Base-by-base conservation (phyloP, 2,113 vertebrate genomes). In the Tragelaphus imberbis region DNA sequence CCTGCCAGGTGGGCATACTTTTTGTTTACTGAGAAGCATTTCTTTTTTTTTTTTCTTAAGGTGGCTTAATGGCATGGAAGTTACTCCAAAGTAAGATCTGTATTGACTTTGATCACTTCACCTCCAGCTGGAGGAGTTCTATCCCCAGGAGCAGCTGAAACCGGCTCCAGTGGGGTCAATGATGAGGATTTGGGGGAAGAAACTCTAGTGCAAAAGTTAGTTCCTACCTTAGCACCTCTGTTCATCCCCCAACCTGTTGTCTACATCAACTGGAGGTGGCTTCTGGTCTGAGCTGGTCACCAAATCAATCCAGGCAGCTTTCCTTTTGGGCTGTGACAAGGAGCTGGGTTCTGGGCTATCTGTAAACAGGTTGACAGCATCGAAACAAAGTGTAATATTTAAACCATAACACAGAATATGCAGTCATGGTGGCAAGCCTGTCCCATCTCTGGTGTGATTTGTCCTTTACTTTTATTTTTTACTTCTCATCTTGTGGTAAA, bases 11-110 rank as follows among this genome's bases (percentile, higher is more conserved):
- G 97, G 88, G 90, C 71, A 91, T 97, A 65, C 61, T 91, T 53
- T 40, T 58, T 97, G 93, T 95, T 98, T 97, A 97, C 77, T 23
- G 15, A 75, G 71, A 47, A 89, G 63, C 6, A 3, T 87, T 28
- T 65, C 25, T 44, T 58, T 81, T 77, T n/a, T n/a, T n/a, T 11
- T 77, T 25, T 65, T 63, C n/a, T 55, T 13, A 95, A 87, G 5
- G 28, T 80, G n/a, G 82, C 47, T 80, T 59, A 55, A 77, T 89
- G 84, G 49, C 30, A 30, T 36, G 40, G 58, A 55, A 82, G 88
- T 40, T 27, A 44, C 84, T 82, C 30, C 28, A 13, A 13, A 68
- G 14, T 10, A 30, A 82, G 44, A 1, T 63, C 49, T 59, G 6
- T 51, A 4, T 30, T 87, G 87, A 75, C 80, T 84, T 71, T 59